Evolutionary conservation across 1,140 invertebrate species (phyloP).

Genomic region (Magallana gigas): DNA sequence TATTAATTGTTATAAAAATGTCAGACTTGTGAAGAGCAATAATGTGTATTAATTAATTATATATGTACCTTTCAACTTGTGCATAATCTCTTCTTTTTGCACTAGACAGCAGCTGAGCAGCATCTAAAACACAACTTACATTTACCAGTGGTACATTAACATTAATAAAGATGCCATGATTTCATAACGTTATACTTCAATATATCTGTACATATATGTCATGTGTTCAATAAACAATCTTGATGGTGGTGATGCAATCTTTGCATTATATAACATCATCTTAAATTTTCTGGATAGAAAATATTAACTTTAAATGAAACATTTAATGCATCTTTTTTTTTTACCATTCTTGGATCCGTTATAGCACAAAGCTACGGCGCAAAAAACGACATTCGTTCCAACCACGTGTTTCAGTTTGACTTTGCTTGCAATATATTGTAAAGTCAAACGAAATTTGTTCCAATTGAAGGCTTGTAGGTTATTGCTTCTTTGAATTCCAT

Average conservation of each 20-base stretch:
- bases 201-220: no score
- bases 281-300: no score
- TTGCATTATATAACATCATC: no score
- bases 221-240: no score
- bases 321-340: background rate
- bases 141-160: no score
- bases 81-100: conserved; percentile 43
- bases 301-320: background rate
- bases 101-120: conserved; percentile 42
- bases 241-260: no score
- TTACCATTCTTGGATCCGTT: background rate
- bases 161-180: conserved; percentile 8
- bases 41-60: background rate
- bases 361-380: background rate
- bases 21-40: background rate
- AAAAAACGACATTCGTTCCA: background rate
- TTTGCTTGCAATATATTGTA: background rate
- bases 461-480: background rate
- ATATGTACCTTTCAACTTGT: conserved; percentile 56
- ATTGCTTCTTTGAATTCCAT: background rate
- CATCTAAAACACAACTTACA: conserved; percentile 52
- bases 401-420: background rate
- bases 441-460: background rate
- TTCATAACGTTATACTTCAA: no score
- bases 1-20: background rate